Percentiles rank a stretch among this genome's conserved stretches.
These are phyloP conservation scores for Hypothenemus hampei DNA, from an alignment of 1,140 invertebrate species.

Conservation along the genomic window DNA sequence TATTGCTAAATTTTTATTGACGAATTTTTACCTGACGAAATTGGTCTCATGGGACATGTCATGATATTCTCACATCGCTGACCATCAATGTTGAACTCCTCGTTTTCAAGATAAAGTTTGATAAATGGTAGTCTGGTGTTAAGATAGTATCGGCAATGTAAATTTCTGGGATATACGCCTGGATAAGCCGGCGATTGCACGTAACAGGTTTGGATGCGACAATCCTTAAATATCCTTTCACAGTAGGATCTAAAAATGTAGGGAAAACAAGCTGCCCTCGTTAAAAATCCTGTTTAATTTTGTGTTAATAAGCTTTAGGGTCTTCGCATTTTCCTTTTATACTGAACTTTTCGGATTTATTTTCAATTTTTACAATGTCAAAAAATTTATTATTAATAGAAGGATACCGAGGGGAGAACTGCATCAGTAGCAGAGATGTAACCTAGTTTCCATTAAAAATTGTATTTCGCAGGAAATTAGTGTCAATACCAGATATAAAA, in stretches of 20 bases:
- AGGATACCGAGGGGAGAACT: no score
- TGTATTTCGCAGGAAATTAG: no score
- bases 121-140: conserved; percentile 84
- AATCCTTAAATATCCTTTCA: conserved; percentile 78
- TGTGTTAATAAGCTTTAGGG: no score
- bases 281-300: no score
- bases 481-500: no score
- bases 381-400: no score
- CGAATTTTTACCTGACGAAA: conserved; percentile 60
- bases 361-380: no score
- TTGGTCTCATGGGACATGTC: conserved; percentile 88
- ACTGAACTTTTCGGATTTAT: no score
- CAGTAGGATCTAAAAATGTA: conserved; percentile 90
- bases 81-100: conserved; percentile 90
- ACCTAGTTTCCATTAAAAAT: no score
- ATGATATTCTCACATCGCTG: conserved; percentile 91
- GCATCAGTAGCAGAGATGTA: no score
- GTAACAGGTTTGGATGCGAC: conserved; percentile 83
- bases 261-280: no score
- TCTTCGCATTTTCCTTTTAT: no score
- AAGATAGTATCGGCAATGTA: conserved; percentile 84
- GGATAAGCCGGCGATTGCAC: conserved; percentile 90
- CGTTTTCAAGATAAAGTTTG: conserved; percentile 87
- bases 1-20: not conserved
- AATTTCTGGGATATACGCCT: conserved; percentile 81